Base-by-base conservation (phyloP, 2,888 invertebrate species). In the Thyatira batis region DNA sequence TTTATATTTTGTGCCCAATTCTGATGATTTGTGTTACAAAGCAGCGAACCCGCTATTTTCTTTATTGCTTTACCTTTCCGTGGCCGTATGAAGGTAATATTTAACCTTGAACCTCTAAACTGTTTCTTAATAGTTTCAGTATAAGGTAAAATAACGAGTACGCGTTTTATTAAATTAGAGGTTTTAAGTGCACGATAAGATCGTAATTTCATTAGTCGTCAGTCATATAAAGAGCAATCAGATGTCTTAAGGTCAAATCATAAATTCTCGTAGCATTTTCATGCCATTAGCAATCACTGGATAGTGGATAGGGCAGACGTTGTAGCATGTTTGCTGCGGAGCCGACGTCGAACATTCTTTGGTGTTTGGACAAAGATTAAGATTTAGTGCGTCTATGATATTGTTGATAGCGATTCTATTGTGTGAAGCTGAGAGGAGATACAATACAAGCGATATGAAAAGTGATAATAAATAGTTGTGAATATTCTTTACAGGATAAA, bases 91-190 rank as follows among this genome's bases (percentile, higher is more conserved):
- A 53, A 69, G 72, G 74, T 67, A 61, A 73, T 71, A 63, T 66
- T 77, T 80, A 72, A 81, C 80, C 80, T 78, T 76, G 69, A 74
- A 69, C 76, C 73, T 74, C 64, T 63, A 60, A 62, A 73, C 67
- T 62, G 69, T 58, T 59, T 54, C 51, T 67, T 74, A 68, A 66
- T 68, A 64, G 62, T 67, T 67, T 66, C 63, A 67, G 67, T 71
- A 65, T 61, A 65, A 65, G 70, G 70, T 62, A 66, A 59, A 63
- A 68, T 65, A 55, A 58, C 45, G 51, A 62, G 65, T 61, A 69
- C 60, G 63, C 60, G 69, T 69, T 80, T 76, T 75, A 80, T 80
- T 76, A 71, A 75, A 78, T 74, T 66, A 75, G 67, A 70, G 65
- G 71, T 58, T 63, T 64, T 65, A 68, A 69, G 72, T 67, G 63